phyloP scores from a whole-genome alignment of 2,113 vertebrate species.

The Erythrolamprus reginae region DNA sequence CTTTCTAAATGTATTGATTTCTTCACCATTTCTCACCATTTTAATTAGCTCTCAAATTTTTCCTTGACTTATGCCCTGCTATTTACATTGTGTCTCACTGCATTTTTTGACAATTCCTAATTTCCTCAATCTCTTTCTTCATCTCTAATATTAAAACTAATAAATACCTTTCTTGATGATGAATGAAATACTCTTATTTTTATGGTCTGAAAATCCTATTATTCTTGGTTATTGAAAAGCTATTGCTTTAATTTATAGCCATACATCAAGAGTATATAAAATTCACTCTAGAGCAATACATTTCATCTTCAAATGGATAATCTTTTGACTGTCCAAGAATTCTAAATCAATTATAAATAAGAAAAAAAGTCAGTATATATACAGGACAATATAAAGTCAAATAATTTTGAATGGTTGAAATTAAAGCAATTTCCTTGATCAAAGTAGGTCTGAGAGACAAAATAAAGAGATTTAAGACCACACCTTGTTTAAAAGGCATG shows the following conservation, averaged over 20 bases:
- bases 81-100: not conserved
- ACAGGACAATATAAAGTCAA: not conserved
- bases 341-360: not conserved
- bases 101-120: not conserved
- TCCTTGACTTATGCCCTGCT: not conserved
- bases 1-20: not conserved
- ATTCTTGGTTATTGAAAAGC: not conserved
- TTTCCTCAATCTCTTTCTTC: not conserved
- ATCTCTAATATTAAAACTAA: not conserved
- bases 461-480: not conserved
- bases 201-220: not conserved
- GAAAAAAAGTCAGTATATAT: not conserved
- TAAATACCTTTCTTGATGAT: not conserved
- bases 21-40: not conserved
- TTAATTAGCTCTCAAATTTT: not conserved
- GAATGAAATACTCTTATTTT: not conserved
- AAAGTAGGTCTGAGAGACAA: not conserved
- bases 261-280: not conserved
- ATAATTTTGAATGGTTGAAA: not conserved
- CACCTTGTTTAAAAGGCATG: not conserved
- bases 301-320: not conserved
- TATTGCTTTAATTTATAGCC: not conserved
- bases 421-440: not conserved
- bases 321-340: not conserved
- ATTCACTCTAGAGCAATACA: not conserved